phyloP scores from a whole-genome alignment of 2,888 invertebrate genomes.

The Dolichopus griseipennis region DNA sequence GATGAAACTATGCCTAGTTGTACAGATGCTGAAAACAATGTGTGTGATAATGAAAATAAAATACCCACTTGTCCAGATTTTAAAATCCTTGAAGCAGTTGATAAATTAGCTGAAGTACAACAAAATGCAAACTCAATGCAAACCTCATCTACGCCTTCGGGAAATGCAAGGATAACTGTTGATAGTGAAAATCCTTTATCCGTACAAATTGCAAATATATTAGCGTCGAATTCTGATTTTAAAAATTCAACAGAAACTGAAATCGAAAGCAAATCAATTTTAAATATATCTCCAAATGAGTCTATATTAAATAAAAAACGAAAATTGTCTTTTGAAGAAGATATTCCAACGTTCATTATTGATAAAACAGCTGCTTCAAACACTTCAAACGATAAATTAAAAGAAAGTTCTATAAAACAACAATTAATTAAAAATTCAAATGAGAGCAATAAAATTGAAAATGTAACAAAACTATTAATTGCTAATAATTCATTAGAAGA shows the following conservation, averaged over 20 bases:
- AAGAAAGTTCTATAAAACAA: not conserved
- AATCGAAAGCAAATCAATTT: not conserved
- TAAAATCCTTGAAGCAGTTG: not conserved
- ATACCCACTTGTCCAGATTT: not conserved
- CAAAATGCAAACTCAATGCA: not conserved
- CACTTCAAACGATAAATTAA: constrained; percentile 11
- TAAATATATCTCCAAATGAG: not conserved
- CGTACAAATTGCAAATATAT: constrained; percentile 25
- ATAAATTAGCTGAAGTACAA: not conserved
- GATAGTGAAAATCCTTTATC: constrained; percentile 26
- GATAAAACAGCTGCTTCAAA: constrained; percentile 24
- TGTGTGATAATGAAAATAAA: not conserved
- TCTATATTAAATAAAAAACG: constrained; percentile 24
- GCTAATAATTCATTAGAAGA: constrained; percentile 16
- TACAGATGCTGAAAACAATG: not conserved
- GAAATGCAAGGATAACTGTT: constrained; percentile 21
- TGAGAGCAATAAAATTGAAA: not conserved
- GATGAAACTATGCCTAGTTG: not conserved
- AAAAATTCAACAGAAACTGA: too few relatives aligned
- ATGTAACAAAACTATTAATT: not conserved
- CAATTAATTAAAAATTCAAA: not conserved
- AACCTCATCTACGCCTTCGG: not conserved
- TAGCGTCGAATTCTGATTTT: constrained; percentile 18
- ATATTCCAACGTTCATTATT: constrained; percentile 29
- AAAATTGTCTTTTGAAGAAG: constrained; percentile 31